phyloP scores from a whole-genome alignment of 2,888 invertebrate genomes.

The Pristionchus fissidentatus region DNA sequence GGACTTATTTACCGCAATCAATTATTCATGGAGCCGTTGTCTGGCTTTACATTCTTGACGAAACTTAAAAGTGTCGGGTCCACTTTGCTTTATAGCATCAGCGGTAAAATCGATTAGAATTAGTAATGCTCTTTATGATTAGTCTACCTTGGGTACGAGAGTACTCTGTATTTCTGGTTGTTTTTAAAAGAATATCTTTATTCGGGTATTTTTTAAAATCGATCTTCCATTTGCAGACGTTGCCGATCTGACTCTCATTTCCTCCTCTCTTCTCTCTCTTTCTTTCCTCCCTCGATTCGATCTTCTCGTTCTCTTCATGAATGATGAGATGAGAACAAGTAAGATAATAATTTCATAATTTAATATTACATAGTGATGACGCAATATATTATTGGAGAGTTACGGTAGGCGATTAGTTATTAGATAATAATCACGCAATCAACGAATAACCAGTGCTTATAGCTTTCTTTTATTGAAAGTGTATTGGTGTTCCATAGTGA shows the following conservation, averaged over 20 bases:
- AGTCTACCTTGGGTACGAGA: too few relatives aligned
- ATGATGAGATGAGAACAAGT: conserved; percentile 51
- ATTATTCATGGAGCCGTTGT: too few relatives aligned
- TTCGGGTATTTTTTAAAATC: background rate
- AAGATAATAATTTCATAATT: background rate
- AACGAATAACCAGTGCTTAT: too few relatives aligned
- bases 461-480: too few relatives aligned
- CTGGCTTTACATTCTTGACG: too few relatives aligned
- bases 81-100: background rate
- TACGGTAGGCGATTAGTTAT: background rate
- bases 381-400: background rate
- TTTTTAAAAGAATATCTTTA: background rate
- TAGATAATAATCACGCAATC: background rate
- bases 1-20: too few relatives aligned
- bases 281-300: conserved; percentile 56
- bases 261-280: conserved; percentile 47
- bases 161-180: too few relatives aligned
- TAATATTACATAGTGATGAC: background rate
- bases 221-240: background rate
- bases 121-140: too few relatives aligned
- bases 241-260: conserved; percentile 7
- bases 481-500: background rate
- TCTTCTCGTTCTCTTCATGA: conserved; percentile 55
- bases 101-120: background rate
- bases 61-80: background rate